Evolutionary conservation across 2,113 vertebrate species (phyloP).

Genomic region (Pitta sordida): DNA sequence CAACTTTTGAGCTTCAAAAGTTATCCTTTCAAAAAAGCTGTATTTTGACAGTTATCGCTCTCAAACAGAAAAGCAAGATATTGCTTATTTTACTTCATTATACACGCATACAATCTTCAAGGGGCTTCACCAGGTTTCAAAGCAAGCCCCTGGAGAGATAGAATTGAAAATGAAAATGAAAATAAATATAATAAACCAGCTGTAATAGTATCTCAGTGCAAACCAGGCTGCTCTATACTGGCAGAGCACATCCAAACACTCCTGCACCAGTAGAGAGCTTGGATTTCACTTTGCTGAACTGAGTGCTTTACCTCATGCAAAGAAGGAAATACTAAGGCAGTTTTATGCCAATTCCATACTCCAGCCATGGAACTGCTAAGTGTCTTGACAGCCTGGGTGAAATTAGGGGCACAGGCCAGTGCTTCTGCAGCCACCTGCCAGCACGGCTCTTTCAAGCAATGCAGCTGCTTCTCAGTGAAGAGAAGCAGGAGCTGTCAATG

Average conservation of each 20-base stretch:
- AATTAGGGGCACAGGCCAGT: background rate
- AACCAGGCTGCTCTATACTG: background rate
- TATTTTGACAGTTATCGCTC: constrained; percentile 25
- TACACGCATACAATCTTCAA: background rate
- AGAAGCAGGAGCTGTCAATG: background rate
- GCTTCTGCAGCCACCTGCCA: background rate
- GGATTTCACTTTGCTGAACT: background rate
- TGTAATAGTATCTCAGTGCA: background rate
- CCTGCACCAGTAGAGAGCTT: background rate
- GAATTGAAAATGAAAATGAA: background rate
- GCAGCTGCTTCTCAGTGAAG: rapidly evolving
- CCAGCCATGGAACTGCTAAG: background rate
- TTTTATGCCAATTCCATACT: background rate
- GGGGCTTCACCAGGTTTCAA: background rate
- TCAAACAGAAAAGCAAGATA: background rate
- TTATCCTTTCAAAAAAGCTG: background rate
- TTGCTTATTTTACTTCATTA: background rate
- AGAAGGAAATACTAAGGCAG: background rate
- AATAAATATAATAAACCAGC: background rate
- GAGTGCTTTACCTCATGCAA: background rate
- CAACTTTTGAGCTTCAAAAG: background rate
- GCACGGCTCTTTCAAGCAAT: rapidly evolving
- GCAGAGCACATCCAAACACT: background rate
- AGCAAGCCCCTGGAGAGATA: background rate
- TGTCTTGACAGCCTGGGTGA: background rate